These are phyloP conservation scores for Tribolium madens DNA, from an alignment of 1,140 invertebrate genomes.

Conservation along the genomic window DNA sequence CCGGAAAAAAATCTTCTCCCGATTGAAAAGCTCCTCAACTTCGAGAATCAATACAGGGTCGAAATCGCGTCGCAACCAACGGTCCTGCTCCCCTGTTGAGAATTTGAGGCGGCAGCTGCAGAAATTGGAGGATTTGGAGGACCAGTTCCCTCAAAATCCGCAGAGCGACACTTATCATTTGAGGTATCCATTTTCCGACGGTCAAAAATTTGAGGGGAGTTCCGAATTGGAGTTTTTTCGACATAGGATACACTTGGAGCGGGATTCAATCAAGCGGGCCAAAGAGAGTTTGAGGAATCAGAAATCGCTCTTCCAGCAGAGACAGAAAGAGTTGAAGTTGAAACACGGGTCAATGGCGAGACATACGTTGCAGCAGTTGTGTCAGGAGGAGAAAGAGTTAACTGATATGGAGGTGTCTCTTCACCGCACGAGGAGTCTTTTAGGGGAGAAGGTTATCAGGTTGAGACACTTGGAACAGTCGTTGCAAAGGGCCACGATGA, in stretches of 20 bases:
- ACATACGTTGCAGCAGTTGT: conserved; percentile 73
- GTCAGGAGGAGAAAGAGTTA: conserved; percentile 81
- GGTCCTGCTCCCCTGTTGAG: conserved; percentile 78
- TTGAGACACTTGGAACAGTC: conserved; percentile 81
- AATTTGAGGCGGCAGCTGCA: conserved; percentile 81
- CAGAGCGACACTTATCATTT: conserved; percentile 78
- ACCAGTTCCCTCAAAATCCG: conserved; percentile 76
- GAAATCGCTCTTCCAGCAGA: conserved; percentile 69
- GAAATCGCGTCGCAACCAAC: conserved; percentile 59
- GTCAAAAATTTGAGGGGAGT: conserved; percentile 65
- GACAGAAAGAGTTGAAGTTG: conserved; percentile 73
- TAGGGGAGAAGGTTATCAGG: conserved; percentile 84
- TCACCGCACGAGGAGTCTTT: conserved; percentile 79
- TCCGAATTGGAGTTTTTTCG: conserved; percentile 85
- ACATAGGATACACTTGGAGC: conserved; percentile 81
- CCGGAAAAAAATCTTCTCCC: conserved; percentile 73
- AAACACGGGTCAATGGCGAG: conserved; percentile 68
- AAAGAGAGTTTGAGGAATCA: conserved; percentile 76
- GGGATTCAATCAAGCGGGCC: conserved; percentile 81
- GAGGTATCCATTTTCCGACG: conserved; percentile 68
- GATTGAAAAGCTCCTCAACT: conserved; percentile 74
- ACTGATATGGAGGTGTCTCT: conserved; percentile 85
- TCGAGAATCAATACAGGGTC: conserved; percentile 68
- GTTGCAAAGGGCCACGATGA: conserved; percentile 71
- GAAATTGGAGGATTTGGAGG: conserved; percentile 83